These are phyloP conservation scores for Lepisosteus oculatus DNA, from an alignment of 2,113 vertebrate species.

Conservation along the genomic window DNA sequence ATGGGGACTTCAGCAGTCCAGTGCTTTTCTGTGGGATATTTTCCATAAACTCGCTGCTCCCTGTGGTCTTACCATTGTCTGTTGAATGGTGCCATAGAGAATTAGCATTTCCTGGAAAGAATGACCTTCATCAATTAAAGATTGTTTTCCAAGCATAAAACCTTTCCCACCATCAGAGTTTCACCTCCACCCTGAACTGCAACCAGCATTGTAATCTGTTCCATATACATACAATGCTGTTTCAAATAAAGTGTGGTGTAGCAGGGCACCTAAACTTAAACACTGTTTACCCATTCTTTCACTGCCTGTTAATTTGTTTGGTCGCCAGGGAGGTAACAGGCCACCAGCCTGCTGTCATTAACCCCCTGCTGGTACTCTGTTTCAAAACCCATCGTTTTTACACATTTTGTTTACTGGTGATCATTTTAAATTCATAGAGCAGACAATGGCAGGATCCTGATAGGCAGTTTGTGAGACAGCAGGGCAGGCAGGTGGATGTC, in stretches of 20 bases:
- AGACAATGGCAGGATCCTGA: too few species aligned
- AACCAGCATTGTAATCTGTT: constrained; percentile 1
- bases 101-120: constrained; percentile 31
- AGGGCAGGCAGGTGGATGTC: too few species aligned
- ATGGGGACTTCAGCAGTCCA: neutral
- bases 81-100: constrained; percentile 33
- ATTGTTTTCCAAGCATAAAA: constrained; percentile 24
- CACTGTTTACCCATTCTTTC: constrained; percentile 39
- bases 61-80: constrained; percentile 24
- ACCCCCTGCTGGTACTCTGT: constrained; percentile 7
- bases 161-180: constrained; percentile 8
- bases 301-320: constrained; percentile 38
- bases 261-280: constrained; percentile 38
- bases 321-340: constrained; percentile 28
- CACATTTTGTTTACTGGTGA: too few species aligned
- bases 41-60: constrained; percentile 7
- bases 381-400: neutral
- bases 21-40: neutral
- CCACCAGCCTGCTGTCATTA: constrained; percentile 28
- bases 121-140: constrained; percentile 29
- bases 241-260: constrained; percentile 31
- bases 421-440: too few species aligned
- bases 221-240: constrained; percentile 7
- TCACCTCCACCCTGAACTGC: constrained; percentile 2
- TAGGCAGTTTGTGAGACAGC: too few species aligned